A percentile compares a stretch with the other conserved stretches of the same genome.
These are phyloP conservation scores for Noctua janthe DNA, from an alignment of 2,888 invertebrate genomes.

Conservation along the genomic window DNA sequence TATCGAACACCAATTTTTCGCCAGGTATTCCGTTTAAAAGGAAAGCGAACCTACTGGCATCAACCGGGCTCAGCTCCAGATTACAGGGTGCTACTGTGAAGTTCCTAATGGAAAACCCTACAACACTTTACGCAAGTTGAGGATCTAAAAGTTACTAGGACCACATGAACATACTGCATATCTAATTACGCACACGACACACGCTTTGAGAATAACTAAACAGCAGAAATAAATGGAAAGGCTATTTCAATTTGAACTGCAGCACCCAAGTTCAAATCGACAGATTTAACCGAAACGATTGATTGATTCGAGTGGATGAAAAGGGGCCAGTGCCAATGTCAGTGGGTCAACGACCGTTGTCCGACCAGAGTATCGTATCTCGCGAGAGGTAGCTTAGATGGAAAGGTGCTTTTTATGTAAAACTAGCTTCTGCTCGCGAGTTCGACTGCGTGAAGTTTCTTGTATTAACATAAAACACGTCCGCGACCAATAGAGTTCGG, in stretches of 20 bases:
- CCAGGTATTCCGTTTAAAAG: background rate
- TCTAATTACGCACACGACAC: constrained; percentile 19
- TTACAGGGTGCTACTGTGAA: background rate
- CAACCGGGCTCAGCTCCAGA: background rate
- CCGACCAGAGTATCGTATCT: constrained; percentile 41
- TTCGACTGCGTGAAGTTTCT: background rate
- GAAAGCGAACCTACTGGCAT: background rate
- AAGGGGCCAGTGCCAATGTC: constrained; percentile 68
- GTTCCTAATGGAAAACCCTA: background rate
- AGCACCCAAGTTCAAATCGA: constrained; percentile 44
- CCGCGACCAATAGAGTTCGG: background rate
- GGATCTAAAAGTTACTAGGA: background rate
- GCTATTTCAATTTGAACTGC: constrained; percentile 26
- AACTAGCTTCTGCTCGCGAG: constrained; percentile 12
- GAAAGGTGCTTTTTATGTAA: constrained; percentile 58
- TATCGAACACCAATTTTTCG: background rate
- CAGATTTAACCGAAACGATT: constrained; percentile 52
- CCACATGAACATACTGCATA: background rate
- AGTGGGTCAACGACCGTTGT: constrained; percentile 64
- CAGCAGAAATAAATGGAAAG: constrained; percentile 44
- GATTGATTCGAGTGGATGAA: constrained; percentile 47
- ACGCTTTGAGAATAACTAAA: constrained; percentile 40
- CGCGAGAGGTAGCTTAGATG: constrained; percentile 43
- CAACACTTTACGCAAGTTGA: background rate
- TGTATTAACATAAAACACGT: background rate